Evolutionary conservation across 2,888 invertebrate genomes (phyloP).

Genomic region (Pardosa pseudoannulata): DNA sequence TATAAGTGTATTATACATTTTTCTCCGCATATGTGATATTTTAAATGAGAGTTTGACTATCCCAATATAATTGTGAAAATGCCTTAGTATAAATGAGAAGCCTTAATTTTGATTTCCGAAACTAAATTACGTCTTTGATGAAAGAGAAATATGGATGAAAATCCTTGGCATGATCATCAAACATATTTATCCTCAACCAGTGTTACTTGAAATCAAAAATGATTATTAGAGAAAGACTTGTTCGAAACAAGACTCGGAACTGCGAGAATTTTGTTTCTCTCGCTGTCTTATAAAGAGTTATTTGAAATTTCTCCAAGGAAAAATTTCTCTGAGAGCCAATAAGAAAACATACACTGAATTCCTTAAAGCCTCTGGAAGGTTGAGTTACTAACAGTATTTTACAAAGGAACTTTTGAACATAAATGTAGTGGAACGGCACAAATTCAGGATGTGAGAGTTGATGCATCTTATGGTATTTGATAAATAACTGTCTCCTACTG

Average conservation of each 20-base stretch:
- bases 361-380: constrained; percentile 17
- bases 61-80: too few relatives aligned
- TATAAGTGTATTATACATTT: too few relatives aligned
- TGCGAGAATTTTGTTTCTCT: not conserved
- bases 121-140: too few relatives aligned
- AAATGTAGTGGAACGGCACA: constrained; percentile 47
- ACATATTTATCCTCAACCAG: not conserved
- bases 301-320: not conserved
- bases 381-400: constrained; percentile 30
- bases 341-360: not conserved
- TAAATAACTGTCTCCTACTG: constrained; percentile 28
- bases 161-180: too few relatives aligned
- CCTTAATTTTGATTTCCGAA: too few relatives aligned
- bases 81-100: too few relatives aligned
- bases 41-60: too few relatives aligned
- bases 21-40: too few relatives aligned
- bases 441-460: constrained; percentile 16
- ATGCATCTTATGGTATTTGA: not conserved
- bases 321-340: not conserved
- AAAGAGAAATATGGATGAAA: too few relatives aligned
- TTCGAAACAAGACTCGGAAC: too few relatives aligned
- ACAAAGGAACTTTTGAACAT: constrained; percentile 62
- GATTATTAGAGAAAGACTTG: too few relatives aligned
- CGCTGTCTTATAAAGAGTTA: not conserved
- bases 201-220: not conserved